Conservation (phyloP, 2,888 invertebrate genomes). For the Invenusta paracnida region DNA sequence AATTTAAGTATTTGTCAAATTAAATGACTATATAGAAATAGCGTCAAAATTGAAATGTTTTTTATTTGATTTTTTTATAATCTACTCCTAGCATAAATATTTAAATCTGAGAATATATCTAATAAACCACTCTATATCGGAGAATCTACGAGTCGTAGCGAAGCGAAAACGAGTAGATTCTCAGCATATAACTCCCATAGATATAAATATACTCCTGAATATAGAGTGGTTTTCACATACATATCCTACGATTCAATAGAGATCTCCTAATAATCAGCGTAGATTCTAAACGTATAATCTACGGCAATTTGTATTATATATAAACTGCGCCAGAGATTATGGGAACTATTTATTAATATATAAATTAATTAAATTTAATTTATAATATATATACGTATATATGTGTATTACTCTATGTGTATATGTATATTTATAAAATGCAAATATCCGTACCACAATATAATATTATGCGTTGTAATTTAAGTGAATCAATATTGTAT, state of each 20-base stretch:
- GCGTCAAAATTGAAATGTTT: neutral
- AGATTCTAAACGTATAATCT: neutral
- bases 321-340: neutral
- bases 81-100: neutral
- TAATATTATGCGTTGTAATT: no score
- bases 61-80: constrained; percentile 7
- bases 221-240: no score
- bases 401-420: no score
- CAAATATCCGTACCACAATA: no score
- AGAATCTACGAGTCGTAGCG: neutral
- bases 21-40: neutral
- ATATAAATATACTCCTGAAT: neutral
- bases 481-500: no score
- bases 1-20: neutral
- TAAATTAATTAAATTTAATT: no score
- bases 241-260: neutral
- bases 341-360: neutral
- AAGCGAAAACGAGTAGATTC: neutral
- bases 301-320: no score
- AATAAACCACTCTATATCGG: neutral
- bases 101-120: neutral
- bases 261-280: neutral
- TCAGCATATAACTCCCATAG: neutral
- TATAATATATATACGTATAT: no score
- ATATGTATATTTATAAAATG: no score